Evolutionary conservation across 30 jellyfish, hydroid and myxozoan species (phyloP).

Genomic region (Thelohanellus kitauei): DNA sequence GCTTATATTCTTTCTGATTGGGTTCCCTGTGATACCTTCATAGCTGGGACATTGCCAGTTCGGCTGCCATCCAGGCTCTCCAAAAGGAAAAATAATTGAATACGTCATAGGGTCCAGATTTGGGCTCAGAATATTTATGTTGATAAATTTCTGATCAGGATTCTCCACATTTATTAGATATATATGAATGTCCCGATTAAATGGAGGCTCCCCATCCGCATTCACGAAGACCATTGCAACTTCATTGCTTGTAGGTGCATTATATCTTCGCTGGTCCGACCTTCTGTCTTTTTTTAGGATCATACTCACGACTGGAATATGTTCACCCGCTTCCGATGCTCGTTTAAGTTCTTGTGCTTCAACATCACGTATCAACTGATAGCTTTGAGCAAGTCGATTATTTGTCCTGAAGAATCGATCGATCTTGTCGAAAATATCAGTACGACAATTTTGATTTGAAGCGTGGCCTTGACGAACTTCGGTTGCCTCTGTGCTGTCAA

Average conservation of each 20-base stretch:
- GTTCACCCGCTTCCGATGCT: too few species aligned
- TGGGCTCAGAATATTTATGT: not conserved
- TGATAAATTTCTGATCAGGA: constrained; percentile 2
- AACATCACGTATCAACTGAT: too few species aligned
- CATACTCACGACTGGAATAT: too few species aligned
- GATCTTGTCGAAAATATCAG: too few species aligned
- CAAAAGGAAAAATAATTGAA: constrained; percentile 7
- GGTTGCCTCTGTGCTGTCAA: too few species aligned
- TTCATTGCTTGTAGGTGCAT: constrained; percentile 11
- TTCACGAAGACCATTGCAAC: constrained; percentile 24
- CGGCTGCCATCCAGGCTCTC: constrained; percentile 18
- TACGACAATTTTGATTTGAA: too few species aligned
- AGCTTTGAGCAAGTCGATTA: too few species aligned
- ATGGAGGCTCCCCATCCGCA: constrained; percentile 26
- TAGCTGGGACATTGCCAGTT: constrained; percentile 2
- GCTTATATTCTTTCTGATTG: constrained; percentile 2
- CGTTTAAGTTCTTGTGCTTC: too few species aligned
- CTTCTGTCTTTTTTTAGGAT: too few species aligned
- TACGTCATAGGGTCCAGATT: constrained; percentile 9
- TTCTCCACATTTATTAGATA: constrained; percentile 5
- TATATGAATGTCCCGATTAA: constrained; percentile 15
- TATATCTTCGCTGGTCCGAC: constrained; percentile 12
- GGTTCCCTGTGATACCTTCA: constrained; percentile 2
- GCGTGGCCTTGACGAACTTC: too few species aligned
- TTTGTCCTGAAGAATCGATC: too few species aligned